Evolutionary conservation across 2,113 vertebrate genomes (phyloP).

Genomic region (Sigmodon hispidus): DNA sequence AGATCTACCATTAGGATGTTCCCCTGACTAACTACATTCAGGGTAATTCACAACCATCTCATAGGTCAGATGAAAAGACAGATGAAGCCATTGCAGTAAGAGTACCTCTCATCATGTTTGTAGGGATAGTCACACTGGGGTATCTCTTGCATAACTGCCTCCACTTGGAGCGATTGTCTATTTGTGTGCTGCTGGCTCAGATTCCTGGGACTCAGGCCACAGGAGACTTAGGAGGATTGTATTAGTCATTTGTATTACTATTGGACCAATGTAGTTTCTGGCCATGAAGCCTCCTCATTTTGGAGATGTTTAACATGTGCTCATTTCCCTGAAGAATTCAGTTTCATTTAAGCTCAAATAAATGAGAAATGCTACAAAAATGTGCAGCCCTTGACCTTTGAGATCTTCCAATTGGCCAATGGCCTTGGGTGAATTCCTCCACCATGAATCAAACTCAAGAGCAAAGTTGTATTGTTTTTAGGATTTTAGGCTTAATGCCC

Average conservation of each 20-base stretch:
- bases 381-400: slow-evolving; percentile 79
- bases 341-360: slow-evolving; percentile 84
- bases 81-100: neutral
- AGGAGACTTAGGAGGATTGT: slow-evolving; percentile 52
- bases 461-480: slow-evolving; percentile 54
- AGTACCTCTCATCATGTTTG: neutral
- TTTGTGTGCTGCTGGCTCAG: slow-evolving; percentile 49
- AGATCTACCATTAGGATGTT: neutral
- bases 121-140: neutral
- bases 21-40: neutral
- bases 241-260: slow-evolving; percentile 86
- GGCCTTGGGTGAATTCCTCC: slow-evolving; percentile 81
- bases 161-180: neutral
- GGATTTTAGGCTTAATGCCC: neutral
- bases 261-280: slow-evolving; percentile 82
- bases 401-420: slow-evolving; percentile 83
- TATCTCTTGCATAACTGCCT: slow-evolving; percentile 39
- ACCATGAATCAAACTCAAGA: slow-evolving; percentile 64
- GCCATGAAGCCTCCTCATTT: slow-evolving; percentile 80
- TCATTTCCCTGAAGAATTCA: slow-evolving; percentile 85
- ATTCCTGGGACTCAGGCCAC: slow-evolving; percentile 56
- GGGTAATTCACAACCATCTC: neutral
- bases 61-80: neutral
- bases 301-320: slow-evolving; percentile 83
- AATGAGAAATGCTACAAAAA: slow-evolving; percentile 81